Percentiles rank a stretch among this genome's conserved stretches.
Conservation (phyloP, 2,113 vertebrate species). For the Neogobius melanostomus region DNA sequence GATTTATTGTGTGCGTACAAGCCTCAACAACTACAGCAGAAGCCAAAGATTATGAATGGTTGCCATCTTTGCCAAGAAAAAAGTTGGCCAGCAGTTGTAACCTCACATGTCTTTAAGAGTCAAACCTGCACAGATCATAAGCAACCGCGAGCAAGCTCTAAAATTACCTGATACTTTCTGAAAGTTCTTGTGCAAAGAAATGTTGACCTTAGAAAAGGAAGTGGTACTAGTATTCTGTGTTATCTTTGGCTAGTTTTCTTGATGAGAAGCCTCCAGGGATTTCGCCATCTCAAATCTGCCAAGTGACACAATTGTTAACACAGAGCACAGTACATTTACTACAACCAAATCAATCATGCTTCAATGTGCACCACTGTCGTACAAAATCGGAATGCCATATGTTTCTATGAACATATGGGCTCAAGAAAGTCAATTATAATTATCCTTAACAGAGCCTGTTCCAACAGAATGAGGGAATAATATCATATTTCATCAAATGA, state of each 20-base stretch:
- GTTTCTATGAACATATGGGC: not conserved
- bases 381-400: too few relatives aligned
- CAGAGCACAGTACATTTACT: not conserved
- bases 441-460: too few relatives aligned
- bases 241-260: slow-evolving; percentile 21
- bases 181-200: not conserved
- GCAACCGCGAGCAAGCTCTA: not conserved
- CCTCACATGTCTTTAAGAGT: slow-evolving; percentile 6
- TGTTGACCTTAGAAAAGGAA: not conserved
- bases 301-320: slow-evolving; percentile 16
- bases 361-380: not conserved
- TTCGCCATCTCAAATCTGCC: slow-evolving; percentile 4
- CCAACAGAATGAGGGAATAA: too few relatives aligned
- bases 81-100: not conserved
- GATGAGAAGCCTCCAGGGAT: slow-evolving; percentile 8
- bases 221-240: not conserved
- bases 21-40: slow-evolving; percentile 4
- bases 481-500: too few relatives aligned
- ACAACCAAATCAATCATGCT: slow-evolving; percentile 20
- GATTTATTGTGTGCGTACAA: slow-evolving; percentile 13
- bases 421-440: slow-evolving; percentile 1
- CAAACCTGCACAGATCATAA: not conserved
- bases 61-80: slow-evolving; percentile 14
- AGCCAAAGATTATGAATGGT: slow-evolving; percentile 14
- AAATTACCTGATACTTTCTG: not conserved